Conservation (phyloP, 2,113 vertebrate species). For the Sarotherodon lohbergeri region DNA sequence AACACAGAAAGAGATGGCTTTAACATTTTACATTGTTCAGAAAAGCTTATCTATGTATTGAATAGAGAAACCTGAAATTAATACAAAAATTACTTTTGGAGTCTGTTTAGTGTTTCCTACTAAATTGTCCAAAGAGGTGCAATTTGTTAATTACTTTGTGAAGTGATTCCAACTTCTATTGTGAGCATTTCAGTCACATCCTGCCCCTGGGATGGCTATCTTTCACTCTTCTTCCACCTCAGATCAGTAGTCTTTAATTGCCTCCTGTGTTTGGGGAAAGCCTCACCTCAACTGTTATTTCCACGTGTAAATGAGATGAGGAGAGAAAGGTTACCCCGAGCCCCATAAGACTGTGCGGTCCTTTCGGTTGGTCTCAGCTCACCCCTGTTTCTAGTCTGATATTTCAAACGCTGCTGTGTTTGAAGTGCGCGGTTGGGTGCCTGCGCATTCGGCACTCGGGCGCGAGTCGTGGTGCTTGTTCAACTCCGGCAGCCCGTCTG, state of each 20-base stretch:
- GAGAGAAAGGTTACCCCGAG: constrained; percentile 55
- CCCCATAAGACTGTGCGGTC: constrained; percentile 33
- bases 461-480: constrained; percentile 36
- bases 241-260: constrained; percentile 60
- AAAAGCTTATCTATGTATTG: constrained; percentile 20
- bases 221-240: not conserved
- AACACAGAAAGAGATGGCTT: not conserved
- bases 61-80: constrained; percentile 11
- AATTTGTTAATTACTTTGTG: constrained; percentile 56
- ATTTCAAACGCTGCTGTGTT: constrained; percentile 65
- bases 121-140: constrained; percentile 21
- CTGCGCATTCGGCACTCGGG: constrained; percentile 27
- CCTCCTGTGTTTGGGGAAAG: constrained; percentile 48
- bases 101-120: not conserved
- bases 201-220: constrained; percentile 22
- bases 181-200: not conserved
- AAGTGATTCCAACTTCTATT: constrained; percentile 19
- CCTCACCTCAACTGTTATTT: constrained; percentile 60
- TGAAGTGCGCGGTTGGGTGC: constrained; percentile 69
- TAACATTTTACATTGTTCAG: constrained; percentile 4
- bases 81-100: not conserved
- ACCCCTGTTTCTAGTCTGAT: constrained; percentile 47
- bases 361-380: constrained; percentile 45
- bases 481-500: constrained; percentile 56
- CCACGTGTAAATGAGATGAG: constrained; percentile 68